Evolutionary conservation across 2,113 vertebrate species (phyloP).

Genomic region (Melanocharis versteri): DNA sequence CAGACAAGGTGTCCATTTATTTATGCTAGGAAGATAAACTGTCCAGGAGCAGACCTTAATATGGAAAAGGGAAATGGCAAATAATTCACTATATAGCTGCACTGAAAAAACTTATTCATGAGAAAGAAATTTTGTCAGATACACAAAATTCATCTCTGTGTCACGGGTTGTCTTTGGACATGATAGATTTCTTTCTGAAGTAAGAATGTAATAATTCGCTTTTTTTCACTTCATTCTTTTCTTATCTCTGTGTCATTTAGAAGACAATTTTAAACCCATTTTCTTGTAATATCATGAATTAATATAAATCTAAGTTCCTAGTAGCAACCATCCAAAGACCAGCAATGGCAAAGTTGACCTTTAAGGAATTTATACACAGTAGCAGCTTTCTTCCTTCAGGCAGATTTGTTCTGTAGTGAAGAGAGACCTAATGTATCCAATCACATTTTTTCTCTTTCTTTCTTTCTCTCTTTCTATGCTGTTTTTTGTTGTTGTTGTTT

Average conservation of each 20-base stretch:
- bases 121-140: not conserved
- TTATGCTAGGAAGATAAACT: not conserved
- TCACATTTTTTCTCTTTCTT: not conserved
- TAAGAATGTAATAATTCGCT: not conserved
- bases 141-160: not conserved
- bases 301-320: not conserved
- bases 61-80: not conserved
- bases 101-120: rapidly evolving
- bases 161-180: not conserved
- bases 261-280: not conserved
- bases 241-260: not conserved
- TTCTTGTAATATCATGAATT: not conserved
- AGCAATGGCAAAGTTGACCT: not conserved
- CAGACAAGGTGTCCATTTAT: not conserved
- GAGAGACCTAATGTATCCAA: not conserved
- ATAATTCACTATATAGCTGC: not conserved
- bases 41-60: not conserved
- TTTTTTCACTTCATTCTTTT: not conserved
- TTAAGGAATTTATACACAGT: not conserved
- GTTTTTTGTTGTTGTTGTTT: rapidly evolving
- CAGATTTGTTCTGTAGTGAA: not conserved
- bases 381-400: not conserved
- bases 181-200: not conserved
- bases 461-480: not conserved
- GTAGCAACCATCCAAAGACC: not conserved